Evolutionary conservation across 1,140 invertebrate genomes (phyloP).

Genomic region (Bombus sylvicola): DNA sequence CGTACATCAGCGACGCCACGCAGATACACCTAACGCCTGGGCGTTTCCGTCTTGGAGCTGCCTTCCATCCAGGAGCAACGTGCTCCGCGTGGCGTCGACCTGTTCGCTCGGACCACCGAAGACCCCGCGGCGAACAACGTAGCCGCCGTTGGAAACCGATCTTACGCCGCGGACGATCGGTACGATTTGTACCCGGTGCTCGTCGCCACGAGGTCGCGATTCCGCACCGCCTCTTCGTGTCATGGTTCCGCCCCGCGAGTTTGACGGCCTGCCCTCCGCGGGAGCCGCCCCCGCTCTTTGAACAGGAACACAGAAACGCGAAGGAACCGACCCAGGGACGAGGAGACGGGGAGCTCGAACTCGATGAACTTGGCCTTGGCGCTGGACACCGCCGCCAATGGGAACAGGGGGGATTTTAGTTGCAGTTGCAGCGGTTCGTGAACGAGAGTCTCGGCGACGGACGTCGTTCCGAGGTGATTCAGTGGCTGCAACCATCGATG

Average conservation of each 20-base stretch:
- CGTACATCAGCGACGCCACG: constrained; percentile 68
- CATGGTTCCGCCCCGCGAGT: constrained; percentile 83
- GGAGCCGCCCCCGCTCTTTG: constrained; percentile 83
- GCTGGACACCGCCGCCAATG: not conserved
- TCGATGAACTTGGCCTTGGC: constrained; percentile 32
- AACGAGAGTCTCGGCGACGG: not conserved
- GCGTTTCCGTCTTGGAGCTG: constrained; percentile 75
- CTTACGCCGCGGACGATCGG: constrained; percentile 4
- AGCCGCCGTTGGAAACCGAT: constrained; percentile 12
- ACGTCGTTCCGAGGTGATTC: not conserved
- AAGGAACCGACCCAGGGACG: constrained; percentile 67
- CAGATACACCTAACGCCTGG: constrained; percentile 72
- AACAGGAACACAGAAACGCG: constrained; percentile 80
- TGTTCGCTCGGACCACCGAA: not conserved
- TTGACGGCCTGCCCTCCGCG: constrained; percentile 83
- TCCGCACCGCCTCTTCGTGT: constrained; percentile 82
- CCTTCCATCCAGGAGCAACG: constrained; percentile 48
- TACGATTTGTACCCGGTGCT: not conserved
- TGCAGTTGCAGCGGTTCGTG: not conserved
- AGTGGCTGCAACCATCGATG: no score
- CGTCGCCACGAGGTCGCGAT: constrained; percentile 60
- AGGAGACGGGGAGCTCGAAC: not conserved
- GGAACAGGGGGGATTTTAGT: not conserved
- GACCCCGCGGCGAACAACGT: no score
- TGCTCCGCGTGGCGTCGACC: not conserved